Percentiles rank a stretch among this genome's conserved stretches.
These are phyloP conservation scores for Drosophila yakuba DNA, from an alignment of 1,140 invertebrate genomes.

Conservation along the genomic window DNA sequence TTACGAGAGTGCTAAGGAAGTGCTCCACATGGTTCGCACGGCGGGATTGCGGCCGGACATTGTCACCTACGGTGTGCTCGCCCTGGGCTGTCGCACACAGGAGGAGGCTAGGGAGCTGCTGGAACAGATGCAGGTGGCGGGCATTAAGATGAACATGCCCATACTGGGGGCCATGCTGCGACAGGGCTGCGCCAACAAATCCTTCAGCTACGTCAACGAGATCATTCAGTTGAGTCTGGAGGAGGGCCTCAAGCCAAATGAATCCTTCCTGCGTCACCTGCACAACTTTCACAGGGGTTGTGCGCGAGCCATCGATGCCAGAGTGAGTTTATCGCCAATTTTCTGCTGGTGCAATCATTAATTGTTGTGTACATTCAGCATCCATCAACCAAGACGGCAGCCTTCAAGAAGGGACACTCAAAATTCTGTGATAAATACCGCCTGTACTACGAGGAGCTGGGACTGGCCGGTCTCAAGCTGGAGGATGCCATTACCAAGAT, in stretches of 20 bases:
- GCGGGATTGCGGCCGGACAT: conserved; percentile 89
- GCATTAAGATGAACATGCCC: conserved; percentile 89
- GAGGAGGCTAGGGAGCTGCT: conserved; percentile 88
- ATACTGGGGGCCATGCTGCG: conserved; percentile 90
- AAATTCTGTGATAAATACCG: conserved; percentile 86
- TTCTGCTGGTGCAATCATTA: background rate
- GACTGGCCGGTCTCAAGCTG: conserved; percentile 84
- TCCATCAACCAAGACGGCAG: conserved; percentile 59
- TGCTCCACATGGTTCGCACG: conserved; percentile 88
- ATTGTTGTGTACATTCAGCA: conserved; percentile 40
- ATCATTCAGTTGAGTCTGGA: conserved; percentile 88
- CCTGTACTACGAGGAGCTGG: conserved; percentile 86
- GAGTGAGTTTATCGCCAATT: conserved; percentile 77
- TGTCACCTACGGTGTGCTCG: conserved; percentile 94
- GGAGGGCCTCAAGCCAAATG: conserved; percentile 87
- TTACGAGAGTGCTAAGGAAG: conserved; percentile 88
- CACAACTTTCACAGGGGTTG: conserved; percentile 85
- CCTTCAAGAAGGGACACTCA: conserved; percentile 84
- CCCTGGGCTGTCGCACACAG: conserved; percentile 89
- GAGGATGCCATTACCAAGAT: conserved; percentile 84
- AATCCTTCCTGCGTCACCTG: conserved; percentile 86
- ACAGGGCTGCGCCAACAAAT: conserved; percentile 86
- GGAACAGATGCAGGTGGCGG: conserved; percentile 88
- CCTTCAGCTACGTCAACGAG: conserved; percentile 89
- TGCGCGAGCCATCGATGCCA: conserved; percentile 84